Evolutionary conservation across 2,113 vertebrate genomes (phyloP), one percentile per base, ranked within the genome.

Genomic region (Paedocypris sp.): DNA sequence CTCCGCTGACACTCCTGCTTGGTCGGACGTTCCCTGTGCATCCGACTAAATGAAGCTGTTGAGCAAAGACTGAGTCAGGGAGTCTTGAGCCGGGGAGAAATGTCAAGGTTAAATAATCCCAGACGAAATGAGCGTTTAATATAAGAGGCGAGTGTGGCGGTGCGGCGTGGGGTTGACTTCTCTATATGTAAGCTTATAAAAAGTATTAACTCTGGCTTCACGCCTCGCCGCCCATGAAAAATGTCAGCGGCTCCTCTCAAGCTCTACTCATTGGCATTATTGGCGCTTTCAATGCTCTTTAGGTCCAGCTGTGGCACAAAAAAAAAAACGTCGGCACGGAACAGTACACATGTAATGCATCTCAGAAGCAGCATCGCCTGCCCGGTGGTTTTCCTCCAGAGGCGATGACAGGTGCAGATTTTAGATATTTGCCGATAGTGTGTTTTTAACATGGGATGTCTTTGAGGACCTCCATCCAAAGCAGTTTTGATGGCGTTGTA

Each of bases 71-170:
- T 18, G 32, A 48, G 12, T 36, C 48, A n/a, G n/a, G n/a, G n/a
- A n/a, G n/a, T n/a, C 33, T 56, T 33, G 22, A 39, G 22, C 38
- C 38, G 35, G 32, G 2, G 32, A 50, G 57, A 77, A 76, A 76
- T 73, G 75, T 70, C 71, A 75, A 70, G 66, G 70, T 68, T 69
- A 77, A 70, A 66, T 57, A 58, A 22, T 41, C 31, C 23, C 26
- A 47, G 57, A 54, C 46, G 32, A 56, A 47, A 50, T 19, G 31
- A 47, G 23, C 43, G 28, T 61, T 38, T 62, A 52, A 64, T 60
- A 54, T 33, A 32, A 16, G 36, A 31, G 20, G 18, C 25, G 28
- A 15, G 42, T 36, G 32, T 5, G 32, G 18, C 18, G 29, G 23
- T 29, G 16, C n/a, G 42, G 33, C 23, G 11, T 41, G 20, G n/a